These are phyloP conservation scores for Drosophila neotestacea DNA, from an alignment of 2,888 invertebrate species.

Conservation along the genomic window DNA sequence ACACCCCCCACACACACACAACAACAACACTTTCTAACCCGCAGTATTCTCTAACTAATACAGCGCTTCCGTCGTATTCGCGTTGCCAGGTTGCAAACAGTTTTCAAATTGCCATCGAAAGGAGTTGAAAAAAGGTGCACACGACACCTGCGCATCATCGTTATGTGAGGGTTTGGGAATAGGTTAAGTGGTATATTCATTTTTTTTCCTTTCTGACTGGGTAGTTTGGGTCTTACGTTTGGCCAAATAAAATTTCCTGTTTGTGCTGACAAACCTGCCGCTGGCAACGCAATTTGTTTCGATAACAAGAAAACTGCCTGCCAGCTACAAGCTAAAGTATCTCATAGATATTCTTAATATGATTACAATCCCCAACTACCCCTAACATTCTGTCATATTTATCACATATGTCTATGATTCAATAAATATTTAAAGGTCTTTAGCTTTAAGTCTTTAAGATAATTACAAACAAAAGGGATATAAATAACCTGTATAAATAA, in stretches of 20 bases:
- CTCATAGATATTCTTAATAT: constrained; percentile 20
- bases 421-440: not conserved
- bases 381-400: not conserved
- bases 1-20: not conserved
- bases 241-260: constrained; percentile 71
- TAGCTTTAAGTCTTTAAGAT: not conserved
- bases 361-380: not conserved
- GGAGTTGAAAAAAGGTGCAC: constrained; percentile 64
- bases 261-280: constrained; percentile 41
- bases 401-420: not conserved
- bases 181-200: constrained; percentile 58
- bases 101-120: constrained; percentile 52
- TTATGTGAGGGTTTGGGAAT: constrained; percentile 63
- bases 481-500: no score
- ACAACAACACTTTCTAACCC: not conserved
- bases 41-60: constrained; percentile 69
- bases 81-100: constrained; percentile 40
- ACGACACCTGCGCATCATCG: constrained; percentile 80
- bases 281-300: constrained; percentile 71
- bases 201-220: constrained; percentile 6
- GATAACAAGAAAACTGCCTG: constrained; percentile 61
- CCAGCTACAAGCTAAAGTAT: constrained; percentile 31
- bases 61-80: constrained; percentile 72
- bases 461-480: no score
- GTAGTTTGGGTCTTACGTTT: constrained; percentile 44